Evolutionary conservation across 2,888 invertebrate species (phyloP).

Genomic region (Apotomis turbidana): DNA sequence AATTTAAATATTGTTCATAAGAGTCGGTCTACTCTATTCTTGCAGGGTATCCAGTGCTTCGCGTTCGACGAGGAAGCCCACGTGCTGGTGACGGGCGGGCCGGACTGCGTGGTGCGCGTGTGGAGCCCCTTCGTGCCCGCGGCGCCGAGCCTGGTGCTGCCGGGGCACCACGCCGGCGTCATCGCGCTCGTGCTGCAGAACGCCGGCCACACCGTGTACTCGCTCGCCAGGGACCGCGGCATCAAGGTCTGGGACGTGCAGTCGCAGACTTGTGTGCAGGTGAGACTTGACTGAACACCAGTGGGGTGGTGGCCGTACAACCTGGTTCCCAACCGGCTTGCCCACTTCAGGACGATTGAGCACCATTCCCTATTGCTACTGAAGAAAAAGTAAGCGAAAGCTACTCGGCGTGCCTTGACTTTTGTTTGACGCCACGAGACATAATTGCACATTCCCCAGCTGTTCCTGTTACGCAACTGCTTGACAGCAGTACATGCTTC

Average conservation of each 20-base stretch:
- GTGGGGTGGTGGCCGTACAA: no score
- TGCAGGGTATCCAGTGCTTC: constrained; percentile 86
- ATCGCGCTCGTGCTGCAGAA: constrained; percentile 87
- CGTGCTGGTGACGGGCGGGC: constrained; percentile 88
- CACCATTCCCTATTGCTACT: no score
- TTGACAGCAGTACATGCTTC: no score
- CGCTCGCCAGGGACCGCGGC: constrained; percentile 87
- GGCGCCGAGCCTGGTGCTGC: constrained; percentile 85
- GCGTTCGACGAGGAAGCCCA: constrained; percentile 84
- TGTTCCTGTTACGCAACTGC: no score
- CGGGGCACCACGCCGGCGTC: constrained; percentile 88
- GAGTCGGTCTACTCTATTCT: no score
- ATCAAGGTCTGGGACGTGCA: constrained; percentile 91
- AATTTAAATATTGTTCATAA: no score
- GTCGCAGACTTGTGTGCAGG: constrained; percentile 87
- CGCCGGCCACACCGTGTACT: constrained; percentile 86
- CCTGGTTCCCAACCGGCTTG: no score
- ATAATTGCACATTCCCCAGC: no score
- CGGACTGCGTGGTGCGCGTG: constrained; percentile 88
- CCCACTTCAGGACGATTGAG: no score
- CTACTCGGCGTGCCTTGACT: no score
- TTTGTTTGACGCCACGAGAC: no score
- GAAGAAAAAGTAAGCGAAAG: no score
- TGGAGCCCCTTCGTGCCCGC: constrained; percentile 92
- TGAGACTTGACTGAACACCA: constrained; percentile 46